These are phyloP conservation scores for Dolichotis patagonum DNA, from an alignment of 2,113 vertebrate species.

Conservation along the genomic window DNA sequence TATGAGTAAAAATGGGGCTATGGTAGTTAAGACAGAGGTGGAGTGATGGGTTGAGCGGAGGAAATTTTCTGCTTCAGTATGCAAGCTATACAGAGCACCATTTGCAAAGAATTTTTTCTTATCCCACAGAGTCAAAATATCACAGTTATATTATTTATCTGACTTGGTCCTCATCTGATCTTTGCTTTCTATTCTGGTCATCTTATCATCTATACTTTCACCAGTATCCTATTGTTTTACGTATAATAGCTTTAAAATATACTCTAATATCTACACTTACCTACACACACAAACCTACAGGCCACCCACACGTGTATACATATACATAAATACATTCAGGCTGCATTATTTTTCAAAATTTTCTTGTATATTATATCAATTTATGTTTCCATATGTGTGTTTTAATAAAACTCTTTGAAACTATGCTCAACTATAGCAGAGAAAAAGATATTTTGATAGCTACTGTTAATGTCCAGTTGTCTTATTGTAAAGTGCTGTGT, in stretches of 20 bases:
- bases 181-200: neutral
- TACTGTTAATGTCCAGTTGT: no score
- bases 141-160: neutral
- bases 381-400: slow-evolving; percentile 32
- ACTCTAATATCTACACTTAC: neutral
- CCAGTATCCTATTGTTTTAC: neutral
- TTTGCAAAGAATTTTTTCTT: neutral
- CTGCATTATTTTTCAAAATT: neutral
- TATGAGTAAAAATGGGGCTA: neutral
- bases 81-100: neutral
- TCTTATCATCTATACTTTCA: neutral
- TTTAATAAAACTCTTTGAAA: neutral
- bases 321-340: neutral
- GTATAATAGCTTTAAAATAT: neutral
- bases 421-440: no score
- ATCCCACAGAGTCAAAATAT: neutral
- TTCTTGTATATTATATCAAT: neutral
- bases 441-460: no score
- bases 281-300: neutral
- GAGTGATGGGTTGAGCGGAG: no score
- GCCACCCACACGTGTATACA: neutral
- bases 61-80: neutral
- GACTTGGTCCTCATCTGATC: neutral
- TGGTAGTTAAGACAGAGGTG: neutral
- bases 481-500: no score